phyloP scores from a whole-genome alignment of 2,888 invertebrate genomes.

The Paralinhomoeus sp. region DNA sequence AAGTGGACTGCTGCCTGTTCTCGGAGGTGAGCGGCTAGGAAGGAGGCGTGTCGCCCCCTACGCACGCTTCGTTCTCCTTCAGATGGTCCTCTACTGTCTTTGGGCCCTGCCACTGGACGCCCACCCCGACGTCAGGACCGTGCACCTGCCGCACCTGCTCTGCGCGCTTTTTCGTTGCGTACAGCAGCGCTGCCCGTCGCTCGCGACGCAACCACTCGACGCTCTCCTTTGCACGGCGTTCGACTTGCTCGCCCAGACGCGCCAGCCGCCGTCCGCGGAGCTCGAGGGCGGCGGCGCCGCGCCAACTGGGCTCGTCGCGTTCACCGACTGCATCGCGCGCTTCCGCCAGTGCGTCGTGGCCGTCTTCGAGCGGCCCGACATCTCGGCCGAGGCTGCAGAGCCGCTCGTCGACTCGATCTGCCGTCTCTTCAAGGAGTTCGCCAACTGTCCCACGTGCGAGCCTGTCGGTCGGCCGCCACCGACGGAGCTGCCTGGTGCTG shows the following conservation, averaged over 20 bases:
- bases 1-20: too few relatives aligned
- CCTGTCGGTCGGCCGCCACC: background rate
- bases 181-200: too few relatives aligned
- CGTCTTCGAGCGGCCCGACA: constrained; percentile 28
- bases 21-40: too few relatives aligned
- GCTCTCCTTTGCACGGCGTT: too few relatives aligned
- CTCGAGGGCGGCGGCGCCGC: too few relatives aligned
- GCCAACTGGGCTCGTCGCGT: too few relatives aligned
- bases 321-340: background rate
- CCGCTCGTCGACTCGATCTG: constrained; percentile 6
- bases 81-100: background rate
- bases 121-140: constrained; percentile 49
- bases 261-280: too few relatives aligned
- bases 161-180: constrained; percentile 34
- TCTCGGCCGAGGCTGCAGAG: background rate
- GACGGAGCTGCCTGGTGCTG: too few relatives aligned
- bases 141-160: constrained; percentile 52
- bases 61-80: too few relatives aligned
- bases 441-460: constrained; percentile 19
- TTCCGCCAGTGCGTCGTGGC: background rate
- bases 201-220: too few relatives aligned
- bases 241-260: too few relatives aligned
- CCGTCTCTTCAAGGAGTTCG: constrained; percentile 12
- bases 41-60: too few relatives aligned
- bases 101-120: constrained; percentile 34